Evolutionary conservation across 2,888 invertebrate species (phyloP).

Genomic region (Sinohyriopsis cumingii): DNA sequence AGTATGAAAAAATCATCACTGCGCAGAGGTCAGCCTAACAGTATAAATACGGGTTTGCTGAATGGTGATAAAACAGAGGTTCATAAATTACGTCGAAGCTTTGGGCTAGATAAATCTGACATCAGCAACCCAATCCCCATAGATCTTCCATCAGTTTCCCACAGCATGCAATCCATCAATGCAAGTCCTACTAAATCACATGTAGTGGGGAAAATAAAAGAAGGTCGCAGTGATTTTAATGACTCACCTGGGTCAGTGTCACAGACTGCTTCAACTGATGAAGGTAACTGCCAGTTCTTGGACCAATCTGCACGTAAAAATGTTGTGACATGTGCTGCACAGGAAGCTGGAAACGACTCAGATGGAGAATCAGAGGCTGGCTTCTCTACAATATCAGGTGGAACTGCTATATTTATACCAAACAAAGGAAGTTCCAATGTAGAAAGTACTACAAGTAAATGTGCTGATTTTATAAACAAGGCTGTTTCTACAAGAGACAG

Average conservation of each 20-base stretch:
- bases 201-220: too few relatives aligned
- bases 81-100: conserved; percentile 49
- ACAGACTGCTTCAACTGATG: background rate
- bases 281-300: background rate
- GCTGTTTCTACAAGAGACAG: background rate
- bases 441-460: too few relatives aligned
- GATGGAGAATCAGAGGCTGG: conserved; percentile 37
- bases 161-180: background rate
- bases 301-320: too few relatives aligned
- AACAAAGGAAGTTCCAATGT: background rate
- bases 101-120: conserved; percentile 53
- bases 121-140: conserved; percentile 47
- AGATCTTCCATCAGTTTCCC: conserved; percentile 23
- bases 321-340: background rate
- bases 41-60: conserved; percentile 55
- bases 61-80: conserved; percentile 47
- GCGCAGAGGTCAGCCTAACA: conserved; percentile 61
- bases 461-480: too few relatives aligned
- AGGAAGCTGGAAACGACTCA: conserved; percentile 18
- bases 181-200: too few relatives aligned
- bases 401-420: conserved; percentile 40
- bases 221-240: background rate
- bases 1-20: conserved; percentile 31
- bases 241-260: conserved; percentile 26
- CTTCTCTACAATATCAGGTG: conserved; percentile 46